Evolutionary conservation across 2,113 vertebrate species (phyloP), one percentile per base, ranked within the genome.

Genomic region (Ceyx cyanopectus): DNA sequence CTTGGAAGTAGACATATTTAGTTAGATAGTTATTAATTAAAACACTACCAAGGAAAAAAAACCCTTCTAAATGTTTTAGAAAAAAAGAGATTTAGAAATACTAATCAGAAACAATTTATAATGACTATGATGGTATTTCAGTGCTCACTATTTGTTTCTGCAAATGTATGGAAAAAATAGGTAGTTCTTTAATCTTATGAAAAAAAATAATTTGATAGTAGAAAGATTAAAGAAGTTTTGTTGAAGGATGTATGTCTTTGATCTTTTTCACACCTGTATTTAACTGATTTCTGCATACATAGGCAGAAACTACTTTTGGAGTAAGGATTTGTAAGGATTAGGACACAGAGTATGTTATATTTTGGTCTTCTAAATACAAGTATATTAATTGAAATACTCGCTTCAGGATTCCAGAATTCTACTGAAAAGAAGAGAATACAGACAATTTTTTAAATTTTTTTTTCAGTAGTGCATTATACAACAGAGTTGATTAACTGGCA

Each of bases 41-140:
- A 69, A 70, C n/a, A 79, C 40, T 82, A 80, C 18, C 66, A 61
- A 62, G 61, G 10, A 37, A 37, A 37, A 37, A 37, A 37, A 37
- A 37, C 37, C 37, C 37, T 37, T 37, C 37, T 37, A 37, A 96
- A 72, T 87, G 2, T 20, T 51, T 66, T 73, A 40, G 24, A 46
- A 93, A 37, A 94, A 93, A 96, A 93, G 95, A 40, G 20, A 69
- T 53, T 82, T 88, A 34, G 92, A 86, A 96, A 93, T 95, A 70
- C 23, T 74, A 15, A 79, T 89, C 30, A 83, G 60, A 29, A 66
- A 4, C 14, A 34, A 8, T 6, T 81, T 66, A 6, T 46, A 77
- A 17, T 48, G 14, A 10, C 14, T 45, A 7, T 37, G 45, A 53
- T 3, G 1, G 2, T 37, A 72, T 78, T 90, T 69, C 26, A 50